phyloP scores from a whole-genome alignment of 2,888 invertebrate genomes.

The Pristionchus japonicus region DNA sequence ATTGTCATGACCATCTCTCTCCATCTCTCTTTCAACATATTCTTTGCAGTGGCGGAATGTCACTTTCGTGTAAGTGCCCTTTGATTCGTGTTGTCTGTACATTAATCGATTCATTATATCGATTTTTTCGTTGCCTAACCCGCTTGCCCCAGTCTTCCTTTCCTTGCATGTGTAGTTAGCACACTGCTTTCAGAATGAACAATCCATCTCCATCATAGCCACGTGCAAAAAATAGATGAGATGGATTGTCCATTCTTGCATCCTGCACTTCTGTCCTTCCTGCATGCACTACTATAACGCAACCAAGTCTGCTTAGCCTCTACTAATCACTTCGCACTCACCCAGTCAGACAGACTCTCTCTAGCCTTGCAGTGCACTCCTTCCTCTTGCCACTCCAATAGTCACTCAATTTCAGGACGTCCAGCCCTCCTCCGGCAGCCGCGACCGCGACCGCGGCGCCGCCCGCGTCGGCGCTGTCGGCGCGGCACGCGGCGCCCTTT shows the following conservation, averaged over 20 bases:
- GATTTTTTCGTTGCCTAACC: background rate
- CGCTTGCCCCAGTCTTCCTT: background rate
- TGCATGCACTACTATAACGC: no score
- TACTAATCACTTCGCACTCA: background rate
- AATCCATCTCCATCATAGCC: no score
- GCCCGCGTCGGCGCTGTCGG: background rate
- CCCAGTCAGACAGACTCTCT: background rate
- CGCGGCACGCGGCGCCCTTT: background rate
- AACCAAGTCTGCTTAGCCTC: no score
- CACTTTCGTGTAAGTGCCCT: constrained; percentile 20
- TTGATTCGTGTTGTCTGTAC: background rate
- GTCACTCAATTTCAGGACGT: background rate
- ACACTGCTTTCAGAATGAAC: no score
- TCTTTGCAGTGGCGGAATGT: constrained; percentile 36
- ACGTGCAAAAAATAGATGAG: no score
- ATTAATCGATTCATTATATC: background rate
- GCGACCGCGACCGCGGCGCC: background rate
- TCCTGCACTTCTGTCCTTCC: no score
- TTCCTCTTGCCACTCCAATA: background rate
- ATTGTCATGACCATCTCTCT: background rate
- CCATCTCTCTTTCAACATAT: background rate
- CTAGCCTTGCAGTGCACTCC: constrained; percentile 14
- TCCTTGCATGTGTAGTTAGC: background rate
- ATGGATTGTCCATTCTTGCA: no score
- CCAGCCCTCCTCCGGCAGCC: background rate